These are phyloP conservation scores for Pontoporia blainvillei DNA, from an alignment of 2,113 vertebrate species.

Conservation along the genomic window DNA sequence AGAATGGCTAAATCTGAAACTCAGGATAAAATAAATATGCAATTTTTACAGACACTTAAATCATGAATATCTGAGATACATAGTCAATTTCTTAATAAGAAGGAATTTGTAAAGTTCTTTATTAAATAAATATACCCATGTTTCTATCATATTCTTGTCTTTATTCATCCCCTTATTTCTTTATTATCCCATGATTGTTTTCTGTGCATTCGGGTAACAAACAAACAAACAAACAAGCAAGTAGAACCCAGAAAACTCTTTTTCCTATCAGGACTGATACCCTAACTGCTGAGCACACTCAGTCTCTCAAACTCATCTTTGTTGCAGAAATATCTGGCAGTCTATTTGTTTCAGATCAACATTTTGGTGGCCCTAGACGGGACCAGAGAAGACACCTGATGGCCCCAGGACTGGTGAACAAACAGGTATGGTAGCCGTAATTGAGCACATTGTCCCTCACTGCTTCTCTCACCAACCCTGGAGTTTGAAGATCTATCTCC, in stretches of 20 bases:
- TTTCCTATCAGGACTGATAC: fast-evolving
- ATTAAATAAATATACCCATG: neutral
- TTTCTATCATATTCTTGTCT: neutral
- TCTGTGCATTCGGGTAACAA: neutral
- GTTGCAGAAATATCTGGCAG: neutral
- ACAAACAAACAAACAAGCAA: neutral
- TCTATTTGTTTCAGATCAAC: neutral
- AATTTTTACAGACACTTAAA: neutral
- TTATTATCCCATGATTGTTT: neutral
- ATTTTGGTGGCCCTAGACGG: neutral
- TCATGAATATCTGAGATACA: neutral
- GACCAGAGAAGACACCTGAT: neutral
- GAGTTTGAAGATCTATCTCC: neutral
- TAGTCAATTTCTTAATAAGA: neutral
- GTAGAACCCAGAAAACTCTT: neutral
- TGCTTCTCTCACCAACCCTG: neutral
- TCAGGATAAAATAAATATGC: neutral
- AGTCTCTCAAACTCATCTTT: neutral
- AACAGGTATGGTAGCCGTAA: neutral
- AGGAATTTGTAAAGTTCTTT: neutral
- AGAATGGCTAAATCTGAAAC: neutral
- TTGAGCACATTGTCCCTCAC: neutral
- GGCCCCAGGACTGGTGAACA: neutral
- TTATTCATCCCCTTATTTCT: neutral
- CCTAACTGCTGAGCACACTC: neutral